Percentiles rank a stretch among this genome's conserved stretches.
phyloP scores from a whole-genome alignment of 2,113 vertebrate species.

The Dromiciops gliroides region DNA sequence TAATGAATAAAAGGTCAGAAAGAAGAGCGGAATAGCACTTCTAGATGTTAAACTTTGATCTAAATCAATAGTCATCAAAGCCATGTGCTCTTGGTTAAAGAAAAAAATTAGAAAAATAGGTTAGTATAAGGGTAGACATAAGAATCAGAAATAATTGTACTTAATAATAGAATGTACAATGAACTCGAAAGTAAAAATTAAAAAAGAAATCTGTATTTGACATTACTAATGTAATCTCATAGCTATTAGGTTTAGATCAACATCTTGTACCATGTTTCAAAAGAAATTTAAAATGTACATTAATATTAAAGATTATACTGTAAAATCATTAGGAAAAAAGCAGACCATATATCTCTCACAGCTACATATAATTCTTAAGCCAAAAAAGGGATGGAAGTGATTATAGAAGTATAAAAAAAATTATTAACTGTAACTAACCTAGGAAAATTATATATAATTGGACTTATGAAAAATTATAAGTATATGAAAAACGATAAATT shows the following conservation, averaged over 20 bases:
- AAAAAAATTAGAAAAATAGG: background rate
- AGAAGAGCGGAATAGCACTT: background rate
- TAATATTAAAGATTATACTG: too few relatives aligned
- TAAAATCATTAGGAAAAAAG: too few relatives aligned
- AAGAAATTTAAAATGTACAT: background rate
- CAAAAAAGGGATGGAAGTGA: too few relatives aligned
- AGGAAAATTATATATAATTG: too few relatives aligned
- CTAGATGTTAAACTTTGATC: background rate
- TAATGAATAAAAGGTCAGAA: background rate
- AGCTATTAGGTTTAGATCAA: background rate
- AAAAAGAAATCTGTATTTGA: background rate
- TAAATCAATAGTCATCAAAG: background rate
- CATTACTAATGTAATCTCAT: background rate
- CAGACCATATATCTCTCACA: too few relatives aligned
- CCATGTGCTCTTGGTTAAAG: background rate
- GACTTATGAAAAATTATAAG: too few relatives aligned
- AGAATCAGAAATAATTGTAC: background rate
- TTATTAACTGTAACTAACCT: too few relatives aligned
- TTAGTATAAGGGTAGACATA: background rate
- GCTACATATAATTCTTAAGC: too few relatives aligned
- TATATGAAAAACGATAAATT: too few relatives aligned
- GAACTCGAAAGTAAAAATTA: background rate
- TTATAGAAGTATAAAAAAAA: too few relatives aligned
- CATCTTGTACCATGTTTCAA: background rate
- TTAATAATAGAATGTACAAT: background rate